These are phyloP conservation scores for Scalopus aquaticus DNA, from an alignment of 2,113 vertebrate genomes.

Conservation along the genomic window DNA sequence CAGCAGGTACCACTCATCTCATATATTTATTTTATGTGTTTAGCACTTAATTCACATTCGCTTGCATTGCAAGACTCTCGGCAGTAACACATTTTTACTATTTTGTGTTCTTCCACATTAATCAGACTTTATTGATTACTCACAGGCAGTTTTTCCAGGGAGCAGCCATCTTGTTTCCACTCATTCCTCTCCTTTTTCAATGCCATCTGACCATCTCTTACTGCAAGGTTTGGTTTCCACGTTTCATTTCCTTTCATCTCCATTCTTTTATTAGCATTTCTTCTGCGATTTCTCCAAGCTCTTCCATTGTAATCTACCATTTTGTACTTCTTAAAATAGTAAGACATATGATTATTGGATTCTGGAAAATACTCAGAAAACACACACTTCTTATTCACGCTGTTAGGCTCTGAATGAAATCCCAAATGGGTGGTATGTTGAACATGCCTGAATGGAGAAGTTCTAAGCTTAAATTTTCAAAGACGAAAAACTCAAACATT, in stretches of 20 bases:
- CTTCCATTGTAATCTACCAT: neutral
- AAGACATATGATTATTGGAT: neutral
- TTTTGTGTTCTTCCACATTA: conserved; percentile 15
- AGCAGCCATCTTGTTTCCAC: neutral
- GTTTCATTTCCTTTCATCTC: neutral
- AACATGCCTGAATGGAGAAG: neutral
- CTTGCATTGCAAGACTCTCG: neutral
- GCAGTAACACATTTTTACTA: conserved; percentile 54
- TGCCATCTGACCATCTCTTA: neutral
- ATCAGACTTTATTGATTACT: conserved; percentile 41
- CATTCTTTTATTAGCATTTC: neutral
- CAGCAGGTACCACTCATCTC: neutral
- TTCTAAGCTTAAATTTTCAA: neutral
- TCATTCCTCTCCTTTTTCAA: neutral
- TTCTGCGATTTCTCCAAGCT: neutral
- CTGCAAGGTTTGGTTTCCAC: neutral
- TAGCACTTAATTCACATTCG: conserved; percentile 2
- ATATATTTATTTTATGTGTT: conserved; percentile 65
- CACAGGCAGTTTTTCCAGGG: neutral
- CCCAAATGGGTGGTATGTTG: neutral
- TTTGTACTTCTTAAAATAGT: conserved; percentile 21
- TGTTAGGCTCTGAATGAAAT: neutral
- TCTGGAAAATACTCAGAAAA: neutral
- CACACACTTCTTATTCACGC: neutral
- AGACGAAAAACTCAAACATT: conserved; percentile 10